phyloP scores from a whole-genome alignment of 1,140 invertebrate genomes.

The Dreissena polymorpha region DNA sequence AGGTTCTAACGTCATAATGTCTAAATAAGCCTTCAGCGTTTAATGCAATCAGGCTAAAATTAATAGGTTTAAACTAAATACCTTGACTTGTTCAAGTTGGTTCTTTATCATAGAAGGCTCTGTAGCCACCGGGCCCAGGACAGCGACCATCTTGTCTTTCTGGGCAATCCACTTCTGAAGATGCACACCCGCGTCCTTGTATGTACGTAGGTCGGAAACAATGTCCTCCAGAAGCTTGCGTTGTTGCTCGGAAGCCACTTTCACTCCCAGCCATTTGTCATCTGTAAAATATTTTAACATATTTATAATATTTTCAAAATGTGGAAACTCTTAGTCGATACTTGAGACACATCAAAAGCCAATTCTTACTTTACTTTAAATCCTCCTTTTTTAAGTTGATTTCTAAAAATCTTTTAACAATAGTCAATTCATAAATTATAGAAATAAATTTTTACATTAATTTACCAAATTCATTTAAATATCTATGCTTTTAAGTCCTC shows the following conservation, averaged over 20 bases:
- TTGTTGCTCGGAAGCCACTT: constrained; percentile 90
- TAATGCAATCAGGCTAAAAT: neutral
- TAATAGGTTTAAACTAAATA: constrained; percentile 51
- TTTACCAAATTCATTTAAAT: too few species aligned
- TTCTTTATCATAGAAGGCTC: constrained; percentile 96
- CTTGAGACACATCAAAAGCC: too few species aligned
- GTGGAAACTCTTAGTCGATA: too few species aligned
- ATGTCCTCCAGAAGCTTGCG: constrained; percentile 92
- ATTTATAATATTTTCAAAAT: too few species aligned
- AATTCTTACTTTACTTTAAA: too few species aligned
- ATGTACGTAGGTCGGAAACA: constrained; percentile 86
- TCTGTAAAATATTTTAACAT: constrained; percentile 73
- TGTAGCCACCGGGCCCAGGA: constrained; percentile 95
- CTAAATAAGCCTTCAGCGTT: too few species aligned
- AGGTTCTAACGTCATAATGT: too few species aligned
- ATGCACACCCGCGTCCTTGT: constrained; percentile 93
- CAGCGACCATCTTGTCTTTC: constrained; percentile 97
- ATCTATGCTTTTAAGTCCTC: too few species aligned
- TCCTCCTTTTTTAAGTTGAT: too few species aligned
- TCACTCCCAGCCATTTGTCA: constrained; percentile 91
- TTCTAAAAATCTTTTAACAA: too few species aligned
- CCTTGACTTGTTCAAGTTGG: constrained; percentile 93
- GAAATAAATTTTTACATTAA: too few species aligned
- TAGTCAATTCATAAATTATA: too few species aligned
- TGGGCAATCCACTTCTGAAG: constrained; percentile 92